Evolutionary conservation across 2,888 invertebrate species (phyloP).

Genomic region (Cheilosia grossa): DNA sequence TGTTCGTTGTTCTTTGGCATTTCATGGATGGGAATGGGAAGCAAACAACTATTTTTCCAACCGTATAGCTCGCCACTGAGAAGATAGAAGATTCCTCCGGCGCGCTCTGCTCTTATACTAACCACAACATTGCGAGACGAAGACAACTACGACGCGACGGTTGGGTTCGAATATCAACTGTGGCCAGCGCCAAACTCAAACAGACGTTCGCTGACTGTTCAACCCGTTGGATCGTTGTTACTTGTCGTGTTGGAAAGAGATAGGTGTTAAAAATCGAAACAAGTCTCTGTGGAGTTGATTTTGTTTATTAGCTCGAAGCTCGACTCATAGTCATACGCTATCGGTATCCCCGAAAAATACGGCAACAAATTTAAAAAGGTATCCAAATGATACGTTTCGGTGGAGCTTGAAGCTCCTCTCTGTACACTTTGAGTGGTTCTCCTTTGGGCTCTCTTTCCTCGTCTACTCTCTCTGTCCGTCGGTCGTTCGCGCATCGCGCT

Average conservation of each 20-base stretch:
- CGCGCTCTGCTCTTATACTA: constrained; percentile 28
- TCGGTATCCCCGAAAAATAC: constrained; percentile 50
- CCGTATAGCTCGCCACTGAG: neutral
- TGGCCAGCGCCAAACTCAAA: constrained; percentile 57
- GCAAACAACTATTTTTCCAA: constrained; percentile 12
- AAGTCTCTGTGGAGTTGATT: constrained; percentile 55
- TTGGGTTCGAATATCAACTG: constrained; percentile 69
- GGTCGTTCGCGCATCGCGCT: constrained; percentile 34
- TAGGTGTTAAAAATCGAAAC: constrained; percentile 51
- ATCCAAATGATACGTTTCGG: constrained; percentile 31
- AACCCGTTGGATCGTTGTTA: constrained; percentile 74
- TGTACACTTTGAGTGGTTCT: constrained; percentile 7
- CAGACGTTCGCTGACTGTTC: constrained; percentile 77
- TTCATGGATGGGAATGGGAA: constrained; percentile 23
- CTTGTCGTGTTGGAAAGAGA: constrained; percentile 59
- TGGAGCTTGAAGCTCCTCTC: constrained; percentile 13
- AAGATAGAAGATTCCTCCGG: constrained; percentile 64
- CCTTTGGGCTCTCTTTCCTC: constrained; percentile 12
- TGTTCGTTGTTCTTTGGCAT: constrained; percentile 62
- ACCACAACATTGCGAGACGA: constrained; percentile 45
- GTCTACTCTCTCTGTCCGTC: constrained; percentile 4
- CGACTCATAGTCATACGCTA: constrained; percentile 19
- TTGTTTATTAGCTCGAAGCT: constrained; percentile 40
- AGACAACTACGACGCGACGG: constrained; percentile 39
- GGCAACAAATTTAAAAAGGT: constrained; percentile 35